Percentiles rank a stretch among this genome's conserved stretches.
Conservation (phyloP, 2,888 invertebrate genomes). For the Cheilosia soror region DNA sequence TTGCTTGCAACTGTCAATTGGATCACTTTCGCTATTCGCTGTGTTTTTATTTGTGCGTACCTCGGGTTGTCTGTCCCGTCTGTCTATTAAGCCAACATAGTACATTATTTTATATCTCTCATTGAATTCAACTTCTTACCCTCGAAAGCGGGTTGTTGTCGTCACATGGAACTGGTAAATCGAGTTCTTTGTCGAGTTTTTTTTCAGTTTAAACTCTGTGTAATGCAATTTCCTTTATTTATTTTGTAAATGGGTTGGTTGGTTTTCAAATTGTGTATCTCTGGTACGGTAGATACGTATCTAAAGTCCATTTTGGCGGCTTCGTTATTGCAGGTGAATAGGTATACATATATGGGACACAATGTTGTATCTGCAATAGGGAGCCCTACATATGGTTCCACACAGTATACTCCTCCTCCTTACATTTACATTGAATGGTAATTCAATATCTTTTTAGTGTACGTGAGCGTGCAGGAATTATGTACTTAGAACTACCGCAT, state of each 20-base stretch:
- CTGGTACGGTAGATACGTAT: constrained; percentile 28
- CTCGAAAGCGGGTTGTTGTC: constrained; percentile 1
- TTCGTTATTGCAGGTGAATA: constrained; percentile 56
- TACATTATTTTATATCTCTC: constrained; percentile 30
- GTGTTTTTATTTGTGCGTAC: constrained; percentile 25
- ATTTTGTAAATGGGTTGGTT: constrained; percentile 19
- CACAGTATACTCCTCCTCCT: neutral
- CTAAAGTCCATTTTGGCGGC: constrained; percentile 36
- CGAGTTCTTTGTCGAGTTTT: constrained; percentile 46
- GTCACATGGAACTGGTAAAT: constrained; percentile 61
- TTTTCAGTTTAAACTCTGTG: constrained; percentile 5
- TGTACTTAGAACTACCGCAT: constrained; percentile 75
- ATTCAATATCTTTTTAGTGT: constrained; percentile 68
- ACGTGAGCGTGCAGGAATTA: constrained; percentile 67
- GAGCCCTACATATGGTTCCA: constrained; percentile 11
- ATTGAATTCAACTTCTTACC: constrained; percentile 43
- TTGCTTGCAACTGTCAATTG: constrained; percentile 57
- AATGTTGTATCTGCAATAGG: constrained; percentile 27
- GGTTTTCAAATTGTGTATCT: constrained; percentile 20
- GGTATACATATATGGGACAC: constrained; percentile 28
- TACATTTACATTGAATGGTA: constrained; percentile 48
- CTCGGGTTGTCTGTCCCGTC: constrained; percentile 21
- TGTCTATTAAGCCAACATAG: constrained; percentile 34
- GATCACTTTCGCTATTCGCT: constrained; percentile 66
- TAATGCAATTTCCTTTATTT: constrained; percentile 68